Conservation (phyloP, 2,888 invertebrate species). For the Acanthosepion pharaonis region DNA sequence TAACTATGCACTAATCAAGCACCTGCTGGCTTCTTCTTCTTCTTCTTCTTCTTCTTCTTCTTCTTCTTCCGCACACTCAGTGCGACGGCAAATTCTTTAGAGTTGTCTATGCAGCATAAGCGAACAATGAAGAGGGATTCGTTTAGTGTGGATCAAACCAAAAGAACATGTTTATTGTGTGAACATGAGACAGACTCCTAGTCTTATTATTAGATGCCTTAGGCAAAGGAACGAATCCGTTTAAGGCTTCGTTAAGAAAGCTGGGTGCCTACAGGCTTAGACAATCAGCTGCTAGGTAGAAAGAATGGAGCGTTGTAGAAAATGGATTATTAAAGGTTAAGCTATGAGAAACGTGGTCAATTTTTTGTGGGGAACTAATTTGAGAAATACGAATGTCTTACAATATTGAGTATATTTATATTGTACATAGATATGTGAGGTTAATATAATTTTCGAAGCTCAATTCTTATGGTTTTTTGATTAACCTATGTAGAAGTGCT, state of each 20-base stretch:
- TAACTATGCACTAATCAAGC: not conserved
- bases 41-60: not conserved
- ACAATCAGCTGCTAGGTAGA: not conserved
- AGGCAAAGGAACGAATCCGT: not conserved
- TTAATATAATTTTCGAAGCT: too few relatives aligned
- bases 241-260: not conserved
- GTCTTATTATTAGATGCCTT: not conserved
- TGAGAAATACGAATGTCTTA: not conserved
- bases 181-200: not conserved
- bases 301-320: not conserved
- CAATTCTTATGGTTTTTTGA: too few relatives aligned
- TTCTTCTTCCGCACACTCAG: not conserved
- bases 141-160: not conserved
- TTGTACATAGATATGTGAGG: too few relatives aligned
- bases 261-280: not conserved
- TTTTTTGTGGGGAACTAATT: not conserved
- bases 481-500: too few relatives aligned
- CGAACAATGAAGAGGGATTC: not conserved
- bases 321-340: not conserved
- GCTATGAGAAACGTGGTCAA: not conserved
- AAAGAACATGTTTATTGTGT: not conserved
- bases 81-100: not conserved
- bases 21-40: not conserved
- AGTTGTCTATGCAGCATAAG: not conserved
- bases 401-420: not conserved